Percentiles rank a stretch among this genome's conserved stretches.
Evolutionary conservation across 2,797 vertebrate genomes (phyloP).

Genomic region (Sebastolobus altivelis): DNA sequence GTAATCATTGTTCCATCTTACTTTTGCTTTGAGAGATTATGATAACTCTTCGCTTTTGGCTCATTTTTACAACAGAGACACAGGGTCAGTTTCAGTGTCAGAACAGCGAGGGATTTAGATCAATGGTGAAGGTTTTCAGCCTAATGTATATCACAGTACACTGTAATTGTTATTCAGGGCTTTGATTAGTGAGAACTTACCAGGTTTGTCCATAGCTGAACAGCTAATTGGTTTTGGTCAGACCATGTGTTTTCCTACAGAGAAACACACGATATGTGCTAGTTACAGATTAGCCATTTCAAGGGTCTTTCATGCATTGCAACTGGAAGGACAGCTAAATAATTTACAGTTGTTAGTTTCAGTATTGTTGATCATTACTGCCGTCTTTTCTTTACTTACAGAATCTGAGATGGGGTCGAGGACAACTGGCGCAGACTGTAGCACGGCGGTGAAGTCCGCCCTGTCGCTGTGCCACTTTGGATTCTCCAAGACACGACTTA

Average conservation of each 20-base stretch:
- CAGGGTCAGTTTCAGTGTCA: constrained; percentile 24
- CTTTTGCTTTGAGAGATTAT: constrained; percentile 21
- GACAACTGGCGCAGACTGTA: constrained; percentile 77
- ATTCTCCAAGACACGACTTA: constrained; percentile 62
- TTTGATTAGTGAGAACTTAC: constrained; percentile 57
- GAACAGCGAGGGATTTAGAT: not conserved
- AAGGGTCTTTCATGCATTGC: not conserved
- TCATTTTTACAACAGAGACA: constrained; percentile 35
- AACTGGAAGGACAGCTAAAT: not conserved
- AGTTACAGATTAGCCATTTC: constrained; percentile 30
- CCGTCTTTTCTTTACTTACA: constrained; percentile 49
- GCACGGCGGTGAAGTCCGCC: constrained; percentile 72
- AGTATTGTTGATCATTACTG: not conserved
- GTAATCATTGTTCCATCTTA: constrained; percentile 24
- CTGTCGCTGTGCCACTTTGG: constrained; percentile 59
- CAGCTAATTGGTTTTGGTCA: constrained; percentile 49
- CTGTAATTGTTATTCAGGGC: not conserved
- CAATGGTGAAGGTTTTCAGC: not conserved
- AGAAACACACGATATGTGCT: constrained; percentile 18
- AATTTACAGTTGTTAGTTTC: not conserved
- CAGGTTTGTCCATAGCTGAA: constrained; percentile 82
- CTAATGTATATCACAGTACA: not conserved
- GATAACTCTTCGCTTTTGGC: not conserved
- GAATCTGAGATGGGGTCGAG: constrained; percentile 38
- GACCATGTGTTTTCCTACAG: constrained; percentile 35